Conservation (phyloP, 2,888 invertebrate genomes). For the Zeuzera pyrina region DNA sequence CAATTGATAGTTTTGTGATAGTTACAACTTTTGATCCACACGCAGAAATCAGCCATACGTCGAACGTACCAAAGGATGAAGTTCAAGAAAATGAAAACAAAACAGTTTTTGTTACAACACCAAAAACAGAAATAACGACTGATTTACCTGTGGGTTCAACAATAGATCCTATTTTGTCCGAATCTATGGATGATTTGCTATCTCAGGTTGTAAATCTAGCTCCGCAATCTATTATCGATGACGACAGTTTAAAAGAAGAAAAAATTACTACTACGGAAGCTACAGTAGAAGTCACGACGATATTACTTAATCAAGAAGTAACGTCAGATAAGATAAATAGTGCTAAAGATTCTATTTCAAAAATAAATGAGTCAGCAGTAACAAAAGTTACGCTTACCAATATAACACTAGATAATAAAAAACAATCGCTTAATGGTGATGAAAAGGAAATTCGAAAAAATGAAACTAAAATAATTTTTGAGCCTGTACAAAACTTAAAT, state of each 20-base stretch:
- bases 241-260: slow-evolving; percentile 11
- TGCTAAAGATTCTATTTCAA: no score
- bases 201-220: slow-evolving; percentile 58
- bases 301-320: no score
- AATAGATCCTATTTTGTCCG: slow-evolving; percentile 53
- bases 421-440: no score
- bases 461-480: no score
- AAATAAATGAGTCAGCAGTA: no score
- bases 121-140: slow-evolving; percentile 16
- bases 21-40: slow-evolving; percentile 56
- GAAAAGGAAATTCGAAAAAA: no score
- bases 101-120: slow-evolving; percentile 6
- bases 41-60: slow-evolving; percentile 6
- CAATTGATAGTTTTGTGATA: slow-evolving; percentile 44
- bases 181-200: slow-evolving; percentile 62
- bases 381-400: no score
- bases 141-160: slow-evolving; percentile 26
- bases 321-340: no score
- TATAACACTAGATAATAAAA: no score
- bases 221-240: slow-evolving; percentile 28
- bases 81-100: not conserved
- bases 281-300: no score
- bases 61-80: slow-evolving; percentile 8
- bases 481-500: no score
- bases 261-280: slow-evolving; percentile 24